A percentile compares a stretch with the other conserved stretches of the same genome.
These are phyloP conservation scores for Dicycla oo DNA, from an alignment of 2,888 invertebrate species.

Conservation along the genomic window DNA sequence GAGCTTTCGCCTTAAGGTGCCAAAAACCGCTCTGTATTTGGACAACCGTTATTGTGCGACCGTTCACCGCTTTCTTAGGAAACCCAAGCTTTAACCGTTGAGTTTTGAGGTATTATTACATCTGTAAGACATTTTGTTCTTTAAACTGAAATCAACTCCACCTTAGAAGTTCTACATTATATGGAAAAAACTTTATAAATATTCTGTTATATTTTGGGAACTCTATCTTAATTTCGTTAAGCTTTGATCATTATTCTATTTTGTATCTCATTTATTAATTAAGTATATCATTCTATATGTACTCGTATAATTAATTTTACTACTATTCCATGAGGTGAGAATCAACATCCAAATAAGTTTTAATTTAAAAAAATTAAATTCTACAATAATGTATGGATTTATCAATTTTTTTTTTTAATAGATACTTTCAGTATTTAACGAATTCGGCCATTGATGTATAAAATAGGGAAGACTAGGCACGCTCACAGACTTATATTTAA, in stretches of 20 bases:
- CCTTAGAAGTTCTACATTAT: background rate
- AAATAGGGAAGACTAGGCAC: too few relatives aligned
- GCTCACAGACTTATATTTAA: too few relatives aligned
- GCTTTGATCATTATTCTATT: conserved; percentile 19
- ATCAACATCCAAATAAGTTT: background rate
- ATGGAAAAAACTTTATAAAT: background rate
- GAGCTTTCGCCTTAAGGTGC: too few relatives aligned
- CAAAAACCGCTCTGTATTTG: background rate
- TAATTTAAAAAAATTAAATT: background rate
- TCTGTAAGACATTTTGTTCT: conserved; percentile 11
- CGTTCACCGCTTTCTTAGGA: background rate
- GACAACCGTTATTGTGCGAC: background rate
- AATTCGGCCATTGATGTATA: background rate
- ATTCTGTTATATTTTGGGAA: background rate
- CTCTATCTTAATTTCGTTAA: background rate
- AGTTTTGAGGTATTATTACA: conserved; percentile 7
- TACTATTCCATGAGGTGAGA: background rate
- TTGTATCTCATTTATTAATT: background rate
- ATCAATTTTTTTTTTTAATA: too few relatives aligned
- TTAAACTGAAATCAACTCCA: background rate
- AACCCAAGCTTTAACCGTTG: background rate
- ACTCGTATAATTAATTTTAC: background rate
- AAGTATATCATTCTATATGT: background rate
- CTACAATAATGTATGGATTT: background rate
- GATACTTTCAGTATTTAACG: background rate